A percentile compares a stretch with the other conserved stretches of the same genome.
These are phyloP conservation scores for Oreochromis grahami DNA, from an alignment of 2,797 vertebrate genomes.

Conservation along the genomic window DNA sequence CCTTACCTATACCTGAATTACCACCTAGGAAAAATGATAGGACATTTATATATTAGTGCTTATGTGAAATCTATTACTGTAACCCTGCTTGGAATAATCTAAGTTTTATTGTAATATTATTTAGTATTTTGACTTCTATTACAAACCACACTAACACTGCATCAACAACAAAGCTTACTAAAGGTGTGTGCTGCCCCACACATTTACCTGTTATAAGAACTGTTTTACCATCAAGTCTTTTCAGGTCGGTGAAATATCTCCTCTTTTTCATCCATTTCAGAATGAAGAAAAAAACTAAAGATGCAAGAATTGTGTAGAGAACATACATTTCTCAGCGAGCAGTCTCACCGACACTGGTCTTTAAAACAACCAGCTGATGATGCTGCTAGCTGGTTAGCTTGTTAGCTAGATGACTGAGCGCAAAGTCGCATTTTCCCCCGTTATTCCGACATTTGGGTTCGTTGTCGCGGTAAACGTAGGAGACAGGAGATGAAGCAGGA, in stretches of 20 bases:
- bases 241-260: constrained; percentile 72
- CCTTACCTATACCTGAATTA: constrained; percentile 78
- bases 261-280: constrained; percentile 80
- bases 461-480: rapidly evolving
- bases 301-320: constrained; percentile 67
- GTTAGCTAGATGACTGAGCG: not conserved
- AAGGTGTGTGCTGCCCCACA: not conserved
- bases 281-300: constrained; percentile 70
- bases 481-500: rapidly evolving
- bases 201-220: constrained; percentile 79
- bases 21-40: constrained; percentile 56
- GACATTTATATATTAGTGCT: not conserved
- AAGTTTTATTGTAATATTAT: not conserved
- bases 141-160: not conserved
- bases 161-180: not conserved
- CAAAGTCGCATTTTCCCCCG: rapidly evolving
- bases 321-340: constrained; percentile 66
- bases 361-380: not conserved
- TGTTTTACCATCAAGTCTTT: constrained; percentile 81
- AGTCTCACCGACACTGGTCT: not conserved
- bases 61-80: not conserved
- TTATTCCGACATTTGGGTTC: not conserved
- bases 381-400: constrained; percentile 3
- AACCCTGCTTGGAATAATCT: not conserved
- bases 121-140: not conserved